Percentiles rank a stretch among this genome's conserved stretches.
Evolutionary conservation across 2,113 vertebrate species (phyloP).

Genomic region (Anseranas semipalmata): DNA sequence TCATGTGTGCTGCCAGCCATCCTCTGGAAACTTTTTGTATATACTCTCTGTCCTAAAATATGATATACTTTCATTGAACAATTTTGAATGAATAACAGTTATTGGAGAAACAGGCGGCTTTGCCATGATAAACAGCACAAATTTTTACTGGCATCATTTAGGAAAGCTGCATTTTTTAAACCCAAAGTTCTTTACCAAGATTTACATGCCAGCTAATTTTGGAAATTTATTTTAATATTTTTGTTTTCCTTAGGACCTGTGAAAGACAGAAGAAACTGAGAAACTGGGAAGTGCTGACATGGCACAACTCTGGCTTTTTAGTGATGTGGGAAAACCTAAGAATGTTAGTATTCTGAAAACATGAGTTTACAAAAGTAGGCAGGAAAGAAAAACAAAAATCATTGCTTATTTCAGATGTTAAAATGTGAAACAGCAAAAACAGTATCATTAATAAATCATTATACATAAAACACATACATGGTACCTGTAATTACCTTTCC

Average conservation of each 20-base stretch:
- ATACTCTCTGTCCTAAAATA: not conserved
- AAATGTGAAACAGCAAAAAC: not conserved
- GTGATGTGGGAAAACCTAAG: not conserved
- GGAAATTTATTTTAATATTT: not conserved
- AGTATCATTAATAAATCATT: not conserved
- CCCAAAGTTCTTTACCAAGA: not conserved
- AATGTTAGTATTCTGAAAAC: not conserved
- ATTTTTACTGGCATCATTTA: not conserved
- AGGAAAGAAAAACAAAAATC: not conserved
- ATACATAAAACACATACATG: not conserved
- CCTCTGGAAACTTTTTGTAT: not conserved
- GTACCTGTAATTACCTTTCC: not conserved
- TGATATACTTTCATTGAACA: not conserved
- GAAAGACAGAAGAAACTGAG: not conserved
- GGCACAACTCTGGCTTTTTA: not conserved
- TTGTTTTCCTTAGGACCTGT: not conserved
- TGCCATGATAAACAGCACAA: not conserved
- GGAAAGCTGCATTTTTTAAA: slow-evolving; percentile 33
- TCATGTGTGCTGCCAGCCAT: not conserved
- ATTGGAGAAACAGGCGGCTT: not conserved
- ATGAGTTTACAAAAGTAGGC: not conserved
- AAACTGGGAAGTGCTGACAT: not conserved
- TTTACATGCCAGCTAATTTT: not conserved
- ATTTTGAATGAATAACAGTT: not conserved
- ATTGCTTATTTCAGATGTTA: not conserved